Evolutionary conservation across 2,113 vertebrate genomes (phyloP).

Genomic region (Aptenodytes patagonicus): DNA sequence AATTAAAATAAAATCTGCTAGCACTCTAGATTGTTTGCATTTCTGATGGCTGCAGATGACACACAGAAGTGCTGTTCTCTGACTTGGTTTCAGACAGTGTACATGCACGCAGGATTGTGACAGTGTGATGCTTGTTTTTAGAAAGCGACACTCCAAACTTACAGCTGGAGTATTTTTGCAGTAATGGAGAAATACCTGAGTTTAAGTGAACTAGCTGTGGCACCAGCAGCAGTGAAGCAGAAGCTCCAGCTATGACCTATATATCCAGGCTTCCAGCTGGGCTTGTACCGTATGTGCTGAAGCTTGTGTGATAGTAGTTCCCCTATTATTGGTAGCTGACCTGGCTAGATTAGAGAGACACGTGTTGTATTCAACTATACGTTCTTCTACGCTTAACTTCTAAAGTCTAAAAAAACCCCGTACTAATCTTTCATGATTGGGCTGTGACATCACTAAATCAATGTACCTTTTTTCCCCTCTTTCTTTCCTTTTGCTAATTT

Average conservation of each 20-base stretch:
- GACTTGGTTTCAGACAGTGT: not conserved
- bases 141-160: not conserved
- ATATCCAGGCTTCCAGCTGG: not conserved
- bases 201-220: not conserved
- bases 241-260: not conserved
- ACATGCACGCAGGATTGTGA: fast-evolving
- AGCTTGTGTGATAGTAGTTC: not conserved
- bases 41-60: not conserved
- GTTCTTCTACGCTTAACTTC: not conserved
- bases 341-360: not conserved
- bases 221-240: not conserved
- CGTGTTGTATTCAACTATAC: not conserved
- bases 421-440: not conserved
- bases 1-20: not conserved
- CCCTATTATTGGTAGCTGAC: not conserved
- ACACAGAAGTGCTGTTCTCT: not conserved
- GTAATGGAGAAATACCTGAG: not conserved
- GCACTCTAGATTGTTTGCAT: not conserved
- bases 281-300: not conserved
- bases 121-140: not conserved
- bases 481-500: not conserved
- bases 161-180: not conserved
- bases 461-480: not conserved
- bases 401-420: not conserved
- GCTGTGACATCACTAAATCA: not conserved